These are phyloP conservation scores for Propsilocerus akamusi DNA, from an alignment of 1,140 invertebrate genomes.

Conservation along the genomic window DNA sequence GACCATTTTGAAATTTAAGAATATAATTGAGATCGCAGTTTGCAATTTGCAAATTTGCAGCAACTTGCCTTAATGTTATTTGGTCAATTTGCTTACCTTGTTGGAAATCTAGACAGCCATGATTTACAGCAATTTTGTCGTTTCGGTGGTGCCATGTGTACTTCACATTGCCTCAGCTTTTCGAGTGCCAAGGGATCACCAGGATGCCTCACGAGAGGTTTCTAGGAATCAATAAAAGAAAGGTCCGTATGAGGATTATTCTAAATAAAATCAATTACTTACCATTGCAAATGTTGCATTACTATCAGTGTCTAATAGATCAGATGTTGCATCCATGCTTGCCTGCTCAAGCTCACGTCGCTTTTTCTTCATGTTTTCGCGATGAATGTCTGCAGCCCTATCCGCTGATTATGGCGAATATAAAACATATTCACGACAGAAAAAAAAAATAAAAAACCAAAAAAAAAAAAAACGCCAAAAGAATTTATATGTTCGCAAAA, in stretches of 20 bases:
- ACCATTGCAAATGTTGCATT: constrained; percentile 75
- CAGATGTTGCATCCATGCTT: constrained; percentile 62
- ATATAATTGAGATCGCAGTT: too few relatives aligned
- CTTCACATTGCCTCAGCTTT: constrained; percentile 72
- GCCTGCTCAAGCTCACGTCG: constrained; percentile 68
- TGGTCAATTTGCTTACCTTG: constrained; percentile 19
- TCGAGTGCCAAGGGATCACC: constrained; percentile 54
- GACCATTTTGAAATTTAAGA: too few relatives aligned
- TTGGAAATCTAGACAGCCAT: constrained; percentile 84
- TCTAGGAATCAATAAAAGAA: constrained; percentile 33
- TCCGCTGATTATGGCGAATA: constrained; percentile 22
- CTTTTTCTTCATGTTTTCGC: constrained; percentile 82
- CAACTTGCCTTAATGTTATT: too few relatives aligned
- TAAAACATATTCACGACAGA: constrained; percentile 13
- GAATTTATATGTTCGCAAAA: constrained; percentile 17
- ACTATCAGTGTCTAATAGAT: constrained; percentile 63
- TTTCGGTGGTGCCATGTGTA: constrained; percentile 47
- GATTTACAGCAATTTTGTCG: constrained; percentile 69
- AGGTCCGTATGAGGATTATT: constrained; percentile 5
- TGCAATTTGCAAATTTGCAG: too few relatives aligned
- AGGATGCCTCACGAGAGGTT: constrained; percentile 66
- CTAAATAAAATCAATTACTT: constrained; percentile 17
- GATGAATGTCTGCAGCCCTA: constrained; percentile 39
- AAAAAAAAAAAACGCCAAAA: neutral
- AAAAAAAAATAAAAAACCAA: constrained; percentile 2